phyloP scores from a whole-genome alignment of 2,113 vertebrate genomes.

The Cranoglanis bouderius region DNA sequence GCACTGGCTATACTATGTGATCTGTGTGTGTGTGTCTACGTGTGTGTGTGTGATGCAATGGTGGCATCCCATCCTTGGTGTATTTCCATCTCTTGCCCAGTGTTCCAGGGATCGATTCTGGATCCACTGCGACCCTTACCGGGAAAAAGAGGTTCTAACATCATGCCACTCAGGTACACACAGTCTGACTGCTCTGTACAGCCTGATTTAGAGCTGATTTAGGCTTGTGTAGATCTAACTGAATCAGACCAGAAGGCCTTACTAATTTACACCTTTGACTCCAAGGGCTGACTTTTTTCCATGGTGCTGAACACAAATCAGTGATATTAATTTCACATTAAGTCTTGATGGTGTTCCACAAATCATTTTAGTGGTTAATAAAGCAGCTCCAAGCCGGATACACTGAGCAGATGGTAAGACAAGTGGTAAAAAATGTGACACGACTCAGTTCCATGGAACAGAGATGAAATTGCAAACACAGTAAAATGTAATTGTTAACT shows the following conservation, averaged over 20 bases:
- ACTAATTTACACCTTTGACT: not conserved
- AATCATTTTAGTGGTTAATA: slow-evolving; percentile 19
- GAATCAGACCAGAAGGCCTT: not conserved
- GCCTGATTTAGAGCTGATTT: not conserved
- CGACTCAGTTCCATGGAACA: not conserved
- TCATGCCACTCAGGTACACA: not conserved
- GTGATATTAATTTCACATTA: not conserved
- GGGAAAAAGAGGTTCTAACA: not conserved
- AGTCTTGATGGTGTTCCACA: not conserved
- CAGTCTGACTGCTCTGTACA: not conserved
- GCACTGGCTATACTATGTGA: not conserved
- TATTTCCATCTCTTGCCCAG: not conserved
- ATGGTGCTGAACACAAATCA: not conserved
- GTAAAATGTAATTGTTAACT: not conserved
- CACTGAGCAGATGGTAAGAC: slow-evolving; percentile 23
- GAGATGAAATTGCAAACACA: not conserved
- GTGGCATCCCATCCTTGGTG: not conserved
- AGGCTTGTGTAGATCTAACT: not conserved
- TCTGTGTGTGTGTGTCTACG: not conserved
- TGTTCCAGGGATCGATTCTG: not conserved
- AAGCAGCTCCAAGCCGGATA: not conserved
- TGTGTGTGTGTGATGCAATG: not conserved
- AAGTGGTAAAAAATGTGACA: not conserved
- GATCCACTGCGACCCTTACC: not conserved
- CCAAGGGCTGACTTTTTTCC: not conserved